Base-by-base conservation (phyloP, 1,140 invertebrate genomes). In the Batillaria attramentaria region DNA sequence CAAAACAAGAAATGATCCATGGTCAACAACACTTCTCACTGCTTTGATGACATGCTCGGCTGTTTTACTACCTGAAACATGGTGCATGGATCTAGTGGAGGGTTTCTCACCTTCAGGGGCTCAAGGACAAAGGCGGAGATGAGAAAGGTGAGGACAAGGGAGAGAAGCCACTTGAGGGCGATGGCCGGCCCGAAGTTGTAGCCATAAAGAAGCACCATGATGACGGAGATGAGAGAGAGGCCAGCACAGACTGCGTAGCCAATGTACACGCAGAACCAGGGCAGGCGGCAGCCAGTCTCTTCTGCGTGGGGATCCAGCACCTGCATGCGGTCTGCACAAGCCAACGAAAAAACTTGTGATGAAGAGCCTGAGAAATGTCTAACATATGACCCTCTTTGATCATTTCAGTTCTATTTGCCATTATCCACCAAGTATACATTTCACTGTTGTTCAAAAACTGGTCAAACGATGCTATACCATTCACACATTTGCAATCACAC, bases 241-340 rank as follows among this genome's bases (percentile, higher is more conserved):
- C 79, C 62, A 28, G 86, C 57, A 57, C 87, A 88, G 20, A 89
- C 68, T 3, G 81, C 77, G 78, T 89, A 88, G 1, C 78, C 87
- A 2, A 90, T 46, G 69, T 88, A 86, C 33, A 86, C 82, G 82
- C 83, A 89, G 73, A 75, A 75, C 87, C 88, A 89, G 8, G 89
- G 89, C 65, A 90, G 75, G 2, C 78, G 79, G 76, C 85, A 88
- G n/a, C 78, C 37, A 3, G 54, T 18, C 43, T 77, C 72, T 78
- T 82, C 74, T 41, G 72, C 41, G 4, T 50, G 37, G 37, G 33
- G 13, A 35, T 54, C 39, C 35, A 75, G 57, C 57, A 33, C 16
- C 37, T 75, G 73, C 73, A 75, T 75, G 73, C 57, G 73, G 39
- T 75, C 73, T 75, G 39, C n/a, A n/a, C n/a, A n/a, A n/a, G n/a